Base-by-base conservation (phyloP, 2,888 invertebrate genomes). In the Willowsia nigromaculata region DNA sequence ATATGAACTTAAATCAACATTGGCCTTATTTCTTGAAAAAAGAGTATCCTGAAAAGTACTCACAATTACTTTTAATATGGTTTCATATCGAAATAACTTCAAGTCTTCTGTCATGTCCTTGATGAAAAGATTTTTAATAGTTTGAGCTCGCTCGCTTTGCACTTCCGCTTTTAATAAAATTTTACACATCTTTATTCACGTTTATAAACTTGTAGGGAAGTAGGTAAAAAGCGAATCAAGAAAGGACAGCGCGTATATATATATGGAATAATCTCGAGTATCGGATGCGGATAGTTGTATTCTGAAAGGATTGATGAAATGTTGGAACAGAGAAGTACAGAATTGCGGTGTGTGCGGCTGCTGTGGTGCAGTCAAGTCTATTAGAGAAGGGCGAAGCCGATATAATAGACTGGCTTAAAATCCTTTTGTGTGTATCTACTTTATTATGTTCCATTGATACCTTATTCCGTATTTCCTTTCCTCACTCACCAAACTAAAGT, bases 391-490 rank as follows among this genome's bases (percentile, higher is more conserved):
- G 68, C 68, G 40, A 68, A 40, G 18, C 40, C 68, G 68, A 68
- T 68, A 62, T 25, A 30, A 65, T n/a, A 33, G 33, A 25, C 43
- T 43, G 7, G 71, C 15, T 22, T 25, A 9, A 76, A 76, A 15
- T 76, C 27, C 7, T 25, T 9, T 40, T 74, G 43, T 74, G 4
- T 43, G 74, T 25, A 4, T 27, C 53, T 18, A n/a, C 6, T 15
- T 78, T 50, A 53, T n/a, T 30, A 22, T 53, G 6, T 30, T 78
- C 50, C 25, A 53, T 78, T 78, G 53, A 78, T 53, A 53, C 33
- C 53, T 78, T 56, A 78, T 78, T 33, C 78, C 78, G 78, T 78
- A 56, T 56, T 78, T 78, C 78, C 78, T 50, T 78, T 78, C 78
- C 50, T 50, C 43, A 13, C 33, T 74, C 43, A 18, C 1, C 22